phyloP scores from a whole-genome alignment of 2,888 invertebrate genomes.

The Steromphala cineraria region DNA sequence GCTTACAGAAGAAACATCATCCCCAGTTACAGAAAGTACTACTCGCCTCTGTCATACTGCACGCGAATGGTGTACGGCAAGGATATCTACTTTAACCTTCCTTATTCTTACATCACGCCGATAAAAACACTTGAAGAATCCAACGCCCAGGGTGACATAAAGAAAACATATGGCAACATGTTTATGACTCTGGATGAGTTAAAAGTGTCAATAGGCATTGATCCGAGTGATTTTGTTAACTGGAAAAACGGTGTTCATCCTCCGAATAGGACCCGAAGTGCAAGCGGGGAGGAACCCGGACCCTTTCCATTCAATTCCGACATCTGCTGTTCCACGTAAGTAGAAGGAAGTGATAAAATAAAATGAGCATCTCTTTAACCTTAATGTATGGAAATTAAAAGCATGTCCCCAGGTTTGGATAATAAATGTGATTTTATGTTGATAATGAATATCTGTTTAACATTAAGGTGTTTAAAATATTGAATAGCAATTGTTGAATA shows the following conservation, averaged over 20 bases:
- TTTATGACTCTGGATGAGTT: constrained; percentile 6
- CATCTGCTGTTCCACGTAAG: constrained; percentile 18
- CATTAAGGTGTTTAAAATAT: no score
- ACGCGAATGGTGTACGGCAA: not conserved
- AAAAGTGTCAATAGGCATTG: not conserved
- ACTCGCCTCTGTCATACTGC: not conserved
- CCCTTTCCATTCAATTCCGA: not conserved
- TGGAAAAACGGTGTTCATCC: not conserved
- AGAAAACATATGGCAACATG: not conserved
- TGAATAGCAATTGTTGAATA: not conserved
- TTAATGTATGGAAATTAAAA: not conserved
- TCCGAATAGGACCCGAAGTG: not conserved
- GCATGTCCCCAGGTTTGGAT: not conserved
- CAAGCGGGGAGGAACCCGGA: not conserved
- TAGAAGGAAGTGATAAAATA: not conserved
- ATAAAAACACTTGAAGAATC: not conserved
- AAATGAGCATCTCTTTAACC: not conserved
- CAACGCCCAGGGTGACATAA: not conserved
- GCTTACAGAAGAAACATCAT: not conserved
- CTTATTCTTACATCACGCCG: not conserved
- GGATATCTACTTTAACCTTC: not conserved
- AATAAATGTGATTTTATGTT: no score
- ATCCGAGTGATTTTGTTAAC: not conserved
- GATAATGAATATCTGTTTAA: no score
- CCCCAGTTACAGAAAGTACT: not conserved